Conservation (phyloP, 2,113 vertebrate species). For the Melanotaenia duboulayi region DNA sequence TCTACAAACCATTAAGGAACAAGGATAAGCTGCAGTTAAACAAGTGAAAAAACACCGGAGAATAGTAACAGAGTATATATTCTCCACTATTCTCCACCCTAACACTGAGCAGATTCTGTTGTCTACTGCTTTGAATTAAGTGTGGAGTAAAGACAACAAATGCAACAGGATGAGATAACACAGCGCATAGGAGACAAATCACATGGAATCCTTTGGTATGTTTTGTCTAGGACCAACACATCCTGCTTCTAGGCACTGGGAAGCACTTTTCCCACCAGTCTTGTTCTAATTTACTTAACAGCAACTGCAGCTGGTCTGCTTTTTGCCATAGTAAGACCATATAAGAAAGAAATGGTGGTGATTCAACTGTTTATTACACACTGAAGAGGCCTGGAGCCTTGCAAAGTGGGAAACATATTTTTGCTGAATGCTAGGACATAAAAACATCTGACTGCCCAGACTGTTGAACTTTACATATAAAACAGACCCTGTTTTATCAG, state of each 20-base stretch:
- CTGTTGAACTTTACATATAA: constrained; percentile 9
- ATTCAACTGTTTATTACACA: constrained; percentile 9
- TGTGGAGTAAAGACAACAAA: constrained; percentile 57
- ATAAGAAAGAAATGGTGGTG: background rate
- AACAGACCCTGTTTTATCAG: constrained; percentile 5
- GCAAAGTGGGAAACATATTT: constrained; percentile 27
- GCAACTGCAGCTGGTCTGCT: background rate
- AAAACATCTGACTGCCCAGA: constrained; percentile 39
- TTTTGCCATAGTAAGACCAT: background rate
- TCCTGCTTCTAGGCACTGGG: constrained; percentile 63
- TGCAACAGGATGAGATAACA: constrained; percentile 65
- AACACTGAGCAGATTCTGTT: constrained; percentile 27
- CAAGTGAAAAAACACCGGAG: constrained; percentile 23
- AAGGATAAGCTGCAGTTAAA: constrained; percentile 4
- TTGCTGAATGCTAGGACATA: constrained; percentile 3
- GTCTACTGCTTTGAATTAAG: constrained; percentile 43
- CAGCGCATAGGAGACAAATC: constrained; percentile 58
- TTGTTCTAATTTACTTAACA: constrained; percentile 14
- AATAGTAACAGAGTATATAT: constrained; percentile 7
- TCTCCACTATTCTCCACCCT: background rate
- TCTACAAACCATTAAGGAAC: background rate
- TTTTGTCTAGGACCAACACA: constrained; percentile 71
- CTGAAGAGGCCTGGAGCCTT: constrained; percentile 16
- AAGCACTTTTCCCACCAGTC: constrained; percentile 57
- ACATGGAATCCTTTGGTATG: constrained; percentile 64